A percentile compares a stretch with the other conserved stretches of the same genome.
These are phyloP conservation scores for Orussus abietinus DNA, from an alignment of 1,140 invertebrate species.

Conservation along the genomic window DNA sequence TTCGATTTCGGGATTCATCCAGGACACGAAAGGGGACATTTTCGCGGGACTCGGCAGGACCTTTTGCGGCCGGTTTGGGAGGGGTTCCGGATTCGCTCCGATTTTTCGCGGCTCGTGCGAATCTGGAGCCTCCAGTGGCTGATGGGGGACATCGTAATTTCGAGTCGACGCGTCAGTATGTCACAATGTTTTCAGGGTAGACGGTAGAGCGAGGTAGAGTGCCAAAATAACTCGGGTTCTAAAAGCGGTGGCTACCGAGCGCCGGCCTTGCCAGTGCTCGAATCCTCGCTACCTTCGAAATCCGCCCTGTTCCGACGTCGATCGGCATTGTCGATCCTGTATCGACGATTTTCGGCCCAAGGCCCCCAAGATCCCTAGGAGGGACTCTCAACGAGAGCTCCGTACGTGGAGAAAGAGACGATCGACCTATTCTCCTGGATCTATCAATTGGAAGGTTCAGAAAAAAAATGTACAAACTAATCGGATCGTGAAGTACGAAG, in stretches of 20 bases:
- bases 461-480: too few species aligned
- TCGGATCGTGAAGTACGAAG: too few species aligned
- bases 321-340: background rate
- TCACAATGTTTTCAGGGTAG: conserved; percentile 29
- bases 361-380: too few species aligned
- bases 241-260: conserved; percentile 43
- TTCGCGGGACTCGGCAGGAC: background rate
- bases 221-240: conserved; percentile 49
- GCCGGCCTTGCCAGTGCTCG: conserved; percentile 33
- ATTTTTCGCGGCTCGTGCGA: background rate
- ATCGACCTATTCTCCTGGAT: too few species aligned
- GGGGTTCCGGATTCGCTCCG: background rate
- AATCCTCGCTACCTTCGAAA: background rate
- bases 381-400: too few species aligned
- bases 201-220: conserved; percentile 27
- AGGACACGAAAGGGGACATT: too few species aligned
- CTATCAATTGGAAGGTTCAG: too few species aligned
- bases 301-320: background rate
- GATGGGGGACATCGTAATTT: conserved; percentile 5
- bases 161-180: conserved; percentile 2
- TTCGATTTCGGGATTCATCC: too few species aligned
- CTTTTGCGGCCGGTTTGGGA: background rate
- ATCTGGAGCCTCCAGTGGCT: background rate
- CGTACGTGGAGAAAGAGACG: too few species aligned
- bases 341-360: too few species aligned